Conservation (phyloP, 2,113 vertebrate genomes). For the Catharus minimus region DNA sequence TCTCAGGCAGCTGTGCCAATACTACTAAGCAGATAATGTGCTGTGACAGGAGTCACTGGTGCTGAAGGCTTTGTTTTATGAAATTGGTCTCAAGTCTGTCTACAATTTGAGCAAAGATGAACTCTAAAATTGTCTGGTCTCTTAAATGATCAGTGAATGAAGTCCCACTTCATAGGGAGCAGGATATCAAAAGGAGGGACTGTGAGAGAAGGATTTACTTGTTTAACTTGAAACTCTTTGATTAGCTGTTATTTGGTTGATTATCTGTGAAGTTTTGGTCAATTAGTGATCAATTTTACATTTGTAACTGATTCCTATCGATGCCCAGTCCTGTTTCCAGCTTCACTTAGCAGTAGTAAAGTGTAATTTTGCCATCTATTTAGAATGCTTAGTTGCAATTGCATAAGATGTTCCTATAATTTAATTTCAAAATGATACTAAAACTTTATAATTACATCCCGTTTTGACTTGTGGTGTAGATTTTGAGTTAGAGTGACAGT, state of each 20-base stretch:
- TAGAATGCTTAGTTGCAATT: neutral
- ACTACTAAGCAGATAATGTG: neutral
- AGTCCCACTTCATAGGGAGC: neutral
- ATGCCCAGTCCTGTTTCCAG: neutral
- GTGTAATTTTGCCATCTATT: neutral
- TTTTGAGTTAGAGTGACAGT: neutral
- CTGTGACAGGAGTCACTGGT: neutral
- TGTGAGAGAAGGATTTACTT: neutral
- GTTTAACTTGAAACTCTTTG: neutral
- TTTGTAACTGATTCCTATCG: neutral
- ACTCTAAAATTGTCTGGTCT: neutral
- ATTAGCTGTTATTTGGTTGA: neutral
- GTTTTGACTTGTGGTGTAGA: neutral
- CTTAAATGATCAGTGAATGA: neutral
- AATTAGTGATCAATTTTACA: neutral
- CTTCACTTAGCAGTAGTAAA: neutral
- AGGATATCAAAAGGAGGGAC: neutral
- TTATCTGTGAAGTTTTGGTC: neutral
- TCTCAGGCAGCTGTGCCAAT: neutral
- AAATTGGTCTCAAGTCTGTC: neutral
- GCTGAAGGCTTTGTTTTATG: slow-evolving; percentile 18
- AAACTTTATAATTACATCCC: neutral
- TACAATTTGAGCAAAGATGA: neutral
- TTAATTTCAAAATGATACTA: neutral
- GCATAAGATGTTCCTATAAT: neutral